Base-by-base conservation (phyloP, 35 echinoderm and acorn worm species). In the Apostichopus japonicus region DNA sequence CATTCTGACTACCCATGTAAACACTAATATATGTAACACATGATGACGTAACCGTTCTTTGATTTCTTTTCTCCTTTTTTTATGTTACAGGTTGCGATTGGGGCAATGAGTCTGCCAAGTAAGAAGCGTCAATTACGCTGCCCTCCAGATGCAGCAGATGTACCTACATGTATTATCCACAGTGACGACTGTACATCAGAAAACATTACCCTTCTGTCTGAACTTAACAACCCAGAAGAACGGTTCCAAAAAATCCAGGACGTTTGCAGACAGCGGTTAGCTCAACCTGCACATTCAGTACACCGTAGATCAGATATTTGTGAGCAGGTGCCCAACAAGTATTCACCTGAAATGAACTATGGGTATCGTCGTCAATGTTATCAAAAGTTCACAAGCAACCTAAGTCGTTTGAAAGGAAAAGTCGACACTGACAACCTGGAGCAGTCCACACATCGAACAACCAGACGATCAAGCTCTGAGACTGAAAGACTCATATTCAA, bases 301-400 rank as follows among this genome's bases (percentile, higher is more conserved):
- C 78, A 80, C 19, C 78, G 78, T 80, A 80, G 19, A 51, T 80
- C 13, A 80, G 8, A 80, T 24, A 80, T 80, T 80, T 80, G 78
- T 80, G 78, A 80, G 78, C 78, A 80, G 25, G 33, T 80, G 19
- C 78, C 13, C 16, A 5, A 72, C 67, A 72, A 72, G 67, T 51
- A 80, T 24, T 21, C 78, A 80, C n/a, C 33, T 4, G 78, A 80
- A 80, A 51, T 23, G 11, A 51, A 51, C 8, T 51, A 80, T 80
- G 24, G 78, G 11, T 80, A 80, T 51, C 78, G 8, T 24, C 78
- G 78, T 23, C 5, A 80, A 23, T 80, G 78, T 51, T 80, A 80
- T 80, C 19, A 51, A 51, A 80, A 51, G 33, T 7, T 24, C 33
- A 80, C 84, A 57, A 55, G 10, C 54, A 54, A 87, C 10, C 13